Conservation (phyloP, 2,113 vertebrate genomes). For the Microcebus griseorufus region DNA sequence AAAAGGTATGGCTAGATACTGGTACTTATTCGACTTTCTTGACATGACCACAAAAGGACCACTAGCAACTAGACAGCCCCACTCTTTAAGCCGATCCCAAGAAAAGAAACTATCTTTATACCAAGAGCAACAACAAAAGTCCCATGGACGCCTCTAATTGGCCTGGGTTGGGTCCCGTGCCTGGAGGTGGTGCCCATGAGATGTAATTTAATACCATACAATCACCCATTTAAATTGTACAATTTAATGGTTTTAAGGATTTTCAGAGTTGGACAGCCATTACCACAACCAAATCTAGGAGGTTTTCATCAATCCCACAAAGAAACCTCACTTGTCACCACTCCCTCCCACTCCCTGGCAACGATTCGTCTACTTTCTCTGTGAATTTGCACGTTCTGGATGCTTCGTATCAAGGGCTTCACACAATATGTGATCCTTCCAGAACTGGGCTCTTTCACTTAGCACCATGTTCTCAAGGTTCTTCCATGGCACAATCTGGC, state of each 20-base stretch:
- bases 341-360: neutral
- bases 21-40: neutral
- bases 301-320: neutral
- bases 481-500: too few species aligned
- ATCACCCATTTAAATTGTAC: neutral
- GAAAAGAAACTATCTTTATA: neutral
- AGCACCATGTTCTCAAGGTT: neutral
- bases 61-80: neutral
- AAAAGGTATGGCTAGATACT: neutral
- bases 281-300: neutral
- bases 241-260: neutral
- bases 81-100: neutral
- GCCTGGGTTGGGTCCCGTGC: neutral
- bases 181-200: neutral
- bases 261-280: neutral
- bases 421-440: neutral
- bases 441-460: neutral
- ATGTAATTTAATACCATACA: neutral
- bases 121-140: neutral
- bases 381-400: neutral
- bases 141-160: neutral
- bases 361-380: neutral
- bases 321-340: neutral
- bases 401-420: neutral
- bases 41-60: neutral